Evolutionary conservation across 2,797 vertebrate species (phyloP), one percentile per base, ranked within the genome.

Genomic region (Gallinago solitaria): DNA sequence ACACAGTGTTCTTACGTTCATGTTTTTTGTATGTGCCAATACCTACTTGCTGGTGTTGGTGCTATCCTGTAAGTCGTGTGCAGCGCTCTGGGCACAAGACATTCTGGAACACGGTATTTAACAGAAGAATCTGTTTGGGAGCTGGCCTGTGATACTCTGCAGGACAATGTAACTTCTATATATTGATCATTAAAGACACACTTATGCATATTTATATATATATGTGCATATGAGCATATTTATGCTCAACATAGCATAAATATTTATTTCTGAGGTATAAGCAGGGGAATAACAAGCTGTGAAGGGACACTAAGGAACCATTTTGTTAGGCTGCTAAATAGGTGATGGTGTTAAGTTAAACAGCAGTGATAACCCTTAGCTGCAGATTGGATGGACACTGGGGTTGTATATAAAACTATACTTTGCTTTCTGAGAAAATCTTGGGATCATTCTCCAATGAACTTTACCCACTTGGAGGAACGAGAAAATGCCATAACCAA

Each of bases 1-100:
- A 15, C 28, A 7, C 45, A 70, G 74, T 3, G 11, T 8, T 2
- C 11, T 51, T 73, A 14, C 0, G 1, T 51, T 71, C 9, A 0
- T 25, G 24, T 63, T 70, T 16, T 24, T 69, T 1, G 0, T 37
- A 3, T 25, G 30, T 74, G 56, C 51, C 1, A 0, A 30, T 77
- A 32, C 43, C 20, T 65, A 2, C 24, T 48, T 79, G 79, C 63
- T 37, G 65, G 30, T 37, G 41, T 68, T 79, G 64, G 23, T n/a
- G 25, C 48, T 53, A 0, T 73, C 28, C 15, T 45, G 32, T 54
- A 59, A 16, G 33, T 69, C 23, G 4, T 3, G 2, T n/a, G 43
- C 3, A 56, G 39, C 9, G 8, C 78, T n/a, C 16, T 48, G 24
- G 45, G 41, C 70, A 33, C 41, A 33, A 79, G 37, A 7, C 32